Evolutionary conservation across 2,797 vertebrate genomes (phyloP), one percentile per base, ranked within the genome.

Genomic region (Micrastur ruficollis): DNA sequence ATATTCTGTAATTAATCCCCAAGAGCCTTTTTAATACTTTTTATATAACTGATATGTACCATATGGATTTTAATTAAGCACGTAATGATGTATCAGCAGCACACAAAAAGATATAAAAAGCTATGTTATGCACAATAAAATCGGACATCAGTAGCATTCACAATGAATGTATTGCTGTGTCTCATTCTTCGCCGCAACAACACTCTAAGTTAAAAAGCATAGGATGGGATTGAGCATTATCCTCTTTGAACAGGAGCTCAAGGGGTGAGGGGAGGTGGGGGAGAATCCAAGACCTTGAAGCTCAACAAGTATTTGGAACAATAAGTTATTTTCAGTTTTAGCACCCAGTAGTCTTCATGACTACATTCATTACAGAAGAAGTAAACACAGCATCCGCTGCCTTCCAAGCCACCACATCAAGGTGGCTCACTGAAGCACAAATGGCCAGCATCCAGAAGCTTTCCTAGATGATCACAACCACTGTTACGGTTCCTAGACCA

Each of bases 251-350:
- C 26, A 22, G 6, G 14, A 59, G 26, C 31, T 53, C 11, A 31
- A 36, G 7, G 14, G 17, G 12, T 40, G 1, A 10, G 6, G 2
- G 9, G 4, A 6, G 36, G 9, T 36, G 36, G 36, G 9, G 11
- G 26, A 59, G 10, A 40, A 74, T 34, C 65, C 26, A 47, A 61
- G 34, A 49, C 36, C 34, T 32, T n/a, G 19, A 80, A 49, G 34
- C 55, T 55, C 47, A 32, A 23, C 14, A 62, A 61, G 14, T n/a
- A 46, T 26, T 66, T 36, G 17, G 58, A 85, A 15, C 19, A 61
- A 1, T 17, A 42, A 52, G 12, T 56, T 72, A 46, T 47, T 79
- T 18, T 52, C 52, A n/a, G 21, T 32, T 67, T 55, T 49, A 74
- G 53, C 31, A 55, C 26, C 11, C 56, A 55, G 26, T 12, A 67